Base-by-base conservation (phyloP, 2,888 invertebrate genomes). In the Polydrusus cervinus region DNA sequence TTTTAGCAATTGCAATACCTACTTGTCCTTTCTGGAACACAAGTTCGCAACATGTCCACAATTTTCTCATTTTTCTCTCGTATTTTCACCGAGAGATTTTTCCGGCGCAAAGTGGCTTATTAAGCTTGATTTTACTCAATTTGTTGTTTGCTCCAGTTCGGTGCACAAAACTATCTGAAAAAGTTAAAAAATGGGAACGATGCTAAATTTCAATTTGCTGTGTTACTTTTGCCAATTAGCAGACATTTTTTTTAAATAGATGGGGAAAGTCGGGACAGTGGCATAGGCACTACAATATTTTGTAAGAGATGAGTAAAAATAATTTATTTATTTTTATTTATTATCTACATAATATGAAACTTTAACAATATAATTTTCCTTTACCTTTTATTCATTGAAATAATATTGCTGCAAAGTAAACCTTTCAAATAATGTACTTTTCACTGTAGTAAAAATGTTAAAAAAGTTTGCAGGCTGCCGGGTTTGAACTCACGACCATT, bases 31-130 rank as follows among this genome's bases (percentile, higher is more conserved):
- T 60, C 16, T 11, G n/a, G 38, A 18, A 38, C 57, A 60, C 9
- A 60, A 60, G 16, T 16, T 38, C 5, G 40, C 9, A 38, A 38
- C 57, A 16, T 60, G 57, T 60, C 38, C 38, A 16, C 57, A 18
- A 60, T 16, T 60, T 34, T 38, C 16, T 25, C 38, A 38, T 60
- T 60, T 60, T 60, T 34, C 16, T 60, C 38, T 38, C 38, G 57
- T 5, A 60, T 60, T 55, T 61, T 30, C 20, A 62, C 45, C 14
- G 25, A 25, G n/a, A 20, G 20, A n/a, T 43, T 62, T 62, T 62
- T 47, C 43, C 18, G 62, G 25, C 18, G 62, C 45, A 45, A 62
- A 62, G 47, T 62, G 45, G 49, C 49, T 64, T 47, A 64, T 64
- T 64, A 64, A 38, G 25, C 49, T 34, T 47, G 43, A 38, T 47